phyloP scores from a whole-genome alignment of 2,797 vertebrate genomes.

The Enteromius trimaculatus region DNA sequence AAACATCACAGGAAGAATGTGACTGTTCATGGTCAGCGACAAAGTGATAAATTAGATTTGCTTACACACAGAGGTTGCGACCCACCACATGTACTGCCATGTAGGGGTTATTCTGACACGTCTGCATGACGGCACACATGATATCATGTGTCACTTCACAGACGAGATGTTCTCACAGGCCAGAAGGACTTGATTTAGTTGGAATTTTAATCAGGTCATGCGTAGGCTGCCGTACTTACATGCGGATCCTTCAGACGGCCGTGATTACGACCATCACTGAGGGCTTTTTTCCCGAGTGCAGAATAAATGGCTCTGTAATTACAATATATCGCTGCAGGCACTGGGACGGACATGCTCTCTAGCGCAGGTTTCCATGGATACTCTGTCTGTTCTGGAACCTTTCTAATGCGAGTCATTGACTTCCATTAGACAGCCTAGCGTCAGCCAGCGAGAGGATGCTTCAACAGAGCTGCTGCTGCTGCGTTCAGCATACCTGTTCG shows the following conservation, averaged over 20 bases:
- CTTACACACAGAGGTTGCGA: slow-evolving; percentile 17
- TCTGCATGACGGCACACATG: slow-evolving; percentile 19
- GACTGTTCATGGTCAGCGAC: neutral
- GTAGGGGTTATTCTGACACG: slow-evolving; percentile 9
- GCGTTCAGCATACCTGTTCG: neutral
- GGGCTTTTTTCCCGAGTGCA: neutral
- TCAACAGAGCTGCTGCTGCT: slow-evolving; percentile 14
- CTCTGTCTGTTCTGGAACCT: slow-evolving; percentile 66
- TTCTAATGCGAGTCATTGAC: slow-evolving; percentile 76
- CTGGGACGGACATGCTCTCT: slow-evolving; percentile 64
- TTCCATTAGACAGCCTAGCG: slow-evolving; percentile 75
- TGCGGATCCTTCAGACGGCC: slow-evolving; percentile 35
- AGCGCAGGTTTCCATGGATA: slow-evolving; percentile 80
- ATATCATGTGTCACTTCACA: slow-evolving; percentile 45
- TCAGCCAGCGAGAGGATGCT: slow-evolving; percentile 69
- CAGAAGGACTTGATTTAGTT: slow-evolving; percentile 40
- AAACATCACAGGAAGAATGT: neutral
- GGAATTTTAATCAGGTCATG: slow-evolving; percentile 38
- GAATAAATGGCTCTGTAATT: slow-evolving; percentile 60
- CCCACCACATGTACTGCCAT: neutral
- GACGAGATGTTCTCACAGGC: slow-evolving; percentile 37
- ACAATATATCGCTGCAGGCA: slow-evolving; percentile 63
- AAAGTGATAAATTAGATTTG: slow-evolving; percentile 20
- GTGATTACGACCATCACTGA: slow-evolving; percentile 31
- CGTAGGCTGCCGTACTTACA: slow-evolving; percentile 22